Evolutionary conservation across 2,888 invertebrate species (phyloP).

Genomic region (Drosophila barbarae): DNA sequence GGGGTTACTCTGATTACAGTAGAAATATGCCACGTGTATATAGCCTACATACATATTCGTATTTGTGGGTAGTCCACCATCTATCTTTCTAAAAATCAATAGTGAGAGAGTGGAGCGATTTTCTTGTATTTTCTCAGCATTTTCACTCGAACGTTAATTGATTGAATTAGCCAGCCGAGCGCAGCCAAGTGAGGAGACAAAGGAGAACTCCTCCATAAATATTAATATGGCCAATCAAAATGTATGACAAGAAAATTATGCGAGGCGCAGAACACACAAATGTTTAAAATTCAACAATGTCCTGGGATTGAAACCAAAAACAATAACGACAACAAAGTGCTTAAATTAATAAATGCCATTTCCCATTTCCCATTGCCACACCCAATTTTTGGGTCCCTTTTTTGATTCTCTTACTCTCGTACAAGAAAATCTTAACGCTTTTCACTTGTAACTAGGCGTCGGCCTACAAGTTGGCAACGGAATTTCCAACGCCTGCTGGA

Average conservation of each 20-base stretch:
- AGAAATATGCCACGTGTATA: constrained; percentile 44
- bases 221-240: constrained; percentile 64
- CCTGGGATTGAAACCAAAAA: neutral
- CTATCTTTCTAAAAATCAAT: constrained; percentile 60
- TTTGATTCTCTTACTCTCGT: neutral
- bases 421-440: neutral
- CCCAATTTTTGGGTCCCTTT: constrained; percentile 8
- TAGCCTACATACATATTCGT: neutral
- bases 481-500: constrained; percentile 42
- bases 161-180: constrained; percentile 53
- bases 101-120: constrained; percentile 40
- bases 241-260: constrained; percentile 69
- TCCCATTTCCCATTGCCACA: constrained; percentile 2
- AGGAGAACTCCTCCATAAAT: constrained; percentile 56
- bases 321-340: constrained; percentile 17
- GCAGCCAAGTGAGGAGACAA: constrained; percentile 35
- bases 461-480: constrained; percentile 50
- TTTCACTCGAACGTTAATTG: constrained; percentile 52
- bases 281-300: constrained; percentile 49
- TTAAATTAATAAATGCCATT: constrained; percentile 39
- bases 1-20: constrained; percentile 53
- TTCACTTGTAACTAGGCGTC: constrained; percentile 35
- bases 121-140: constrained; percentile 12
- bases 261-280: constrained; percentile 41
- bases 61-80: neutral